phyloP scores from a whole-genome alignment of 2,797 vertebrate species.

The Urocyon cinereoargenteus region DNA sequence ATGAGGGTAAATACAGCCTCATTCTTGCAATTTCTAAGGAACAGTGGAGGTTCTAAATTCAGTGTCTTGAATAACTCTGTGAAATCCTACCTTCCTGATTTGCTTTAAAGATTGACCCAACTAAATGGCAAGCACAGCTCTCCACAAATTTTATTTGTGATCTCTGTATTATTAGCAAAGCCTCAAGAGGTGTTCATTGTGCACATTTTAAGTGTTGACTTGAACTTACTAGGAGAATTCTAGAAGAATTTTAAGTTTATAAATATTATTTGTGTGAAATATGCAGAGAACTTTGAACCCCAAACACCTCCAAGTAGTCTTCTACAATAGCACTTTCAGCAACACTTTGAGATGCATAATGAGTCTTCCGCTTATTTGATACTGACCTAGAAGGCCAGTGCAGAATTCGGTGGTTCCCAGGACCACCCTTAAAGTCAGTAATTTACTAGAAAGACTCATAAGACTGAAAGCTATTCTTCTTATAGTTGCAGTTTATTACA shows the following conservation, averaged over 20 bases:
- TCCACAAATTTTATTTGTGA: not conserved
- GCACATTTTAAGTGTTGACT: not conserved
- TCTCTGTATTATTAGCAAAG: not conserved
- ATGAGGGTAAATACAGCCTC: not conserved
- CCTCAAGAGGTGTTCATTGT: not conserved
- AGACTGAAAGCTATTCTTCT: not conserved
- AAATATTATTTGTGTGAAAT: constrained; percentile 26
- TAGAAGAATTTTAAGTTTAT: constrained; percentile 26
- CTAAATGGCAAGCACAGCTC: not conserved
- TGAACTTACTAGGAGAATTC: not conserved
- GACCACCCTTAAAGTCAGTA: not conserved
- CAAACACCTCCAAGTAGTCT: not conserved
- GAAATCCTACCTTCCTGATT: constrained; percentile 28
- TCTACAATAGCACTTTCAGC: not conserved
- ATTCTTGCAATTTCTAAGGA: constrained; percentile 38
- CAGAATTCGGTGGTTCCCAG: not conserved
- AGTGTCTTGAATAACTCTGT: not conserved
- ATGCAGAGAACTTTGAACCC: not conserved
- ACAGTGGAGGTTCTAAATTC: not conserved
- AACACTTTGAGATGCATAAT: not conserved
- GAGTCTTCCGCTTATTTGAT: not conserved
- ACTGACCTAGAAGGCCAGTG: not conserved
- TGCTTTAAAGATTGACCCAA: constrained; percentile 45
- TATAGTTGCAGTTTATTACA: not conserved
- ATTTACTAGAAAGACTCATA: not conserved